These are phyloP conservation scores for Hassar affinis DNA, from an alignment of 2,113 vertebrate species.

Conservation along the genomic window DNA sequence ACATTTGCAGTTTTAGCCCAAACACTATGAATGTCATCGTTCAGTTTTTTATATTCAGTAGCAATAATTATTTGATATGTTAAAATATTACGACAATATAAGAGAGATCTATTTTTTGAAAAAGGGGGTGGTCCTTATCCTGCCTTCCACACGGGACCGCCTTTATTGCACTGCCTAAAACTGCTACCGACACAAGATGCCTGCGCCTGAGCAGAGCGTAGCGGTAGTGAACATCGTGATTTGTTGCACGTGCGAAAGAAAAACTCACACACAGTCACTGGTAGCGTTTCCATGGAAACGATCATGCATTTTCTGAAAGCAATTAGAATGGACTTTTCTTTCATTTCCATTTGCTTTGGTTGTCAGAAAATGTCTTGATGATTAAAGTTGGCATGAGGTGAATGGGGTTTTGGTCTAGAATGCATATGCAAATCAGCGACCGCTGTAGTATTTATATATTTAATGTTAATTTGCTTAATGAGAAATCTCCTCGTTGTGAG, in stretches of 20 bases:
- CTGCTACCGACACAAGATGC: background rate
- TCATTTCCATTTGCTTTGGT: too few relatives aligned
- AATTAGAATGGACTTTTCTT: background rate
- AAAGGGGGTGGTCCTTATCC: background rate
- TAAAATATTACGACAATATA: background rate
- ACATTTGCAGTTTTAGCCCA: background rate
- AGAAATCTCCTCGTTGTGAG: background rate
- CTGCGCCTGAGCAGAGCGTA: background rate
- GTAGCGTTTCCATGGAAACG: background rate
- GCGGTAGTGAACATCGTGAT: too few relatives aligned
- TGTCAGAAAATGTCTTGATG: background rate
- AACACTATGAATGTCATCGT: background rate
- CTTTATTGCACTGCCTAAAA: conserved; percentile 12
- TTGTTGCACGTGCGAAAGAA: too few relatives aligned
- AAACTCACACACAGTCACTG: background rate
- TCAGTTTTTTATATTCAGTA: background rate
- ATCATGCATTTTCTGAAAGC: background rate
- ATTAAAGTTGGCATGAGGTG: background rate
- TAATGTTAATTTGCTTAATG: background rate
- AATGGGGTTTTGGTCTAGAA: background rate
- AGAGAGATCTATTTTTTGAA: background rate
- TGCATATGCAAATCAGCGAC: background rate
- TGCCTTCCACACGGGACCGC: background rate
- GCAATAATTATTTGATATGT: conserved; percentile 1
- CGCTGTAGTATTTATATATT: background rate